Evolutionary conservation across 1,140 invertebrate species (phyloP), one percentile per base, ranked within the genome.

Genomic region (Euura lappo): DNA sequence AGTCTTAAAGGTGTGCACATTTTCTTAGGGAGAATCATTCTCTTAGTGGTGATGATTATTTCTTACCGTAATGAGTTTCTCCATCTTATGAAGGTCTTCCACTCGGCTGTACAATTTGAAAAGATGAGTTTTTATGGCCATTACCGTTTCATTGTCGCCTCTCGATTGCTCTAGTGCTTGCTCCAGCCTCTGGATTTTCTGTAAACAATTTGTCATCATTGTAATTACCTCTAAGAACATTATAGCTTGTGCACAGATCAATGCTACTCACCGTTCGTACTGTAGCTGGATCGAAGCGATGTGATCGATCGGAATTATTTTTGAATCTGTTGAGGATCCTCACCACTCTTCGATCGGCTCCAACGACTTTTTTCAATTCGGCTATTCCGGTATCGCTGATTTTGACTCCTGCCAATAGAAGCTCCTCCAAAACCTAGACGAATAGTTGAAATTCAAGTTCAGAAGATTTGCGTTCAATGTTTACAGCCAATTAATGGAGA

Each of bases 101-200:
- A 60, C 51, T 60, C 0, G 13, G 51, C 6, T 4, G 79, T 93
- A 93, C 28, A 90, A 80, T 43, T 80, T 80, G 0, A 94, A 77
- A 8, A 94, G 80, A 73, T 92, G 90, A 44, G 90, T 89, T 80
- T 92, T 91, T 28, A 93, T 77, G 6, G 86, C 86, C 51, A 86
- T 86, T 3, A 85, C 84, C 68, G 89, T 86, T 75, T 90, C 89
- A 4, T 88, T 88, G 81, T 88, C 90, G 2, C 84, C 81, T 78
- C 89, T 88, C 8, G 89, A 77, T 78, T 87, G 89, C 44, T 82
- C 79, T 47, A 93, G 85, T 3, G 91, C 78, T 42, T 84, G 85
- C 80, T 93, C 90, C 42, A 93, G 78, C 71, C 91, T 83, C 4
- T 77, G 78, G 28, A 84, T 79, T 74, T 74, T 82, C 74, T 80